Conservation (phyloP, 2,797 vertebrate genomes). For the Acomys russatus region DNA sequence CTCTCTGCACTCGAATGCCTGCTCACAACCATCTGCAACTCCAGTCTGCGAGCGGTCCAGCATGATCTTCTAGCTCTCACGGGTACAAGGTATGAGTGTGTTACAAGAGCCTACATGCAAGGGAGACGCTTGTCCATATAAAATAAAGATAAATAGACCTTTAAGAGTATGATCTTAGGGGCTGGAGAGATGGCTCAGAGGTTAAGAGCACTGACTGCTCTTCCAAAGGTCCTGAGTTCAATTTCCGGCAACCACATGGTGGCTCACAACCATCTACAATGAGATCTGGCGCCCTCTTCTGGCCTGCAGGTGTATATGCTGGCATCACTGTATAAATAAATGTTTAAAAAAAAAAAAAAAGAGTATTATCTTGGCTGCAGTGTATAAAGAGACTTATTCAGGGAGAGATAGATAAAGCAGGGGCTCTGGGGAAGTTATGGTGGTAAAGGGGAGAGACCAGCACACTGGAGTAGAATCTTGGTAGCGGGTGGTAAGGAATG, state of each 20-base stretch:
- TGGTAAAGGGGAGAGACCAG: neutral
- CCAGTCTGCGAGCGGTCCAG: neutral
- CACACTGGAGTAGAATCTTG: neutral
- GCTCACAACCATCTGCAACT: neutral
- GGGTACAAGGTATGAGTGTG: neutral
- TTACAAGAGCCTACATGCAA: neutral
- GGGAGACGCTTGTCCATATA: neutral
- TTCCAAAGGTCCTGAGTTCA: no score
- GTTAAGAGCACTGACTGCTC: no score
- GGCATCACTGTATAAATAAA: no score
- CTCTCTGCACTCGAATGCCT: neutral
- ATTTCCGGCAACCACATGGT: no score
- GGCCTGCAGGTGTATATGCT: no score
- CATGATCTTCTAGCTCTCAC: neutral
- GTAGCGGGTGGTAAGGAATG: neutral
- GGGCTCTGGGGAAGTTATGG: neutral
- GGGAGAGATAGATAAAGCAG: neutral
- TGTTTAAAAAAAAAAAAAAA: no score
- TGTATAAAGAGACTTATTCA: neutral
- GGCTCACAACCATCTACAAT: no score
- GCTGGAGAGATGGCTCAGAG: no score
- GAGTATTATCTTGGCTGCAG: neutral
- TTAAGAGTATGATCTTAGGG: conserved; percentile 1
- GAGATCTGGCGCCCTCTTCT: no score
- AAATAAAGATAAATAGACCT: neutral